Evolutionary conservation across 2,888 invertebrate species (phyloP), one percentile per base, ranked within the genome.

Genomic region (Amblyjoppa fuscipennis): DNA sequence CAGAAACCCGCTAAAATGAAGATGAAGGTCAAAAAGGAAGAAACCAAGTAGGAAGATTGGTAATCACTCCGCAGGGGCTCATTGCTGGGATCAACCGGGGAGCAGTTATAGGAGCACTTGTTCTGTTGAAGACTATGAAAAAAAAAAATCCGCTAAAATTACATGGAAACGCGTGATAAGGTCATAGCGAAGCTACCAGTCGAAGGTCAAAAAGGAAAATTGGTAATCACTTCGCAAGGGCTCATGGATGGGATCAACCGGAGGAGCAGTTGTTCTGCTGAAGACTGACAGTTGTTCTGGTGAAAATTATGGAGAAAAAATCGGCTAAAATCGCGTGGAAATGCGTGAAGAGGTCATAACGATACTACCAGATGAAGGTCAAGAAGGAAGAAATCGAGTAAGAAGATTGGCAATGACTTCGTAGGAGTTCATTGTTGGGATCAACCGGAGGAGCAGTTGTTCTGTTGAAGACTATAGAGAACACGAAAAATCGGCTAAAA

Each of bases 231-330:
- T 59, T 59, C 59, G 59, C 7, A 4, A 20, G 79, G 20, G 90
- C 91, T 68, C 91, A 92, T 85, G 92, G 91, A 90, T 92, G 92
- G 92, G 92, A 89, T 86, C 91, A 90, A 77, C 91, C 90, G 81
- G 92, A 92, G 84, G 90, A 92, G 71, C 91, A 93, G 80, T 90
- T 93, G 49, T 20, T 20, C 20, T 20, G 20, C 20, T 20, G 91
- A 66, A n/a, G 49, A 71, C 34, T n/a, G n/a, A n/a, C n/a, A n/a
- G n/a, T n/a, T n/a, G n/a, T n/a, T n/a, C n/a, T n/a, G n/a, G n/a
- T n/a, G n/a, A n/a, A n/a, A n/a, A n/a, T n/a, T n/a, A n/a, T n/a
- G n/a, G n/a, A n/a, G n/a, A n/a, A 28, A 31, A 53, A 71, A 31
- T 0, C 28, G n/a, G 16, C 74, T 25, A 41, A 2, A 25, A 56